Conservation (phyloP, 2,888 invertebrate species). For the Molanna angustata region DNA sequence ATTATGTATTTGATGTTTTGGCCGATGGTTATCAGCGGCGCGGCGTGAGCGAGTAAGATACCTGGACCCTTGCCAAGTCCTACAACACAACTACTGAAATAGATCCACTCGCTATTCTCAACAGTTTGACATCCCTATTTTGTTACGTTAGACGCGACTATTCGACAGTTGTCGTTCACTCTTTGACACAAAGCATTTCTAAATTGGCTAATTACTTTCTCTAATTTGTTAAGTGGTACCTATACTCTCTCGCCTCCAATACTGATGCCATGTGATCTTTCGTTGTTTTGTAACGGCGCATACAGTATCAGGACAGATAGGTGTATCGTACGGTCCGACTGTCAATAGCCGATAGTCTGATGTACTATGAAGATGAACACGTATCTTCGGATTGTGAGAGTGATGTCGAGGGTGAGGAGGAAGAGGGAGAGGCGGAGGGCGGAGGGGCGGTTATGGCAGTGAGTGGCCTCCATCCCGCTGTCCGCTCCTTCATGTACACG, state of each 20-base stretch:
- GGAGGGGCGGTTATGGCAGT: slow-evolving; percentile 49
- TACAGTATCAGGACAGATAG: no score
- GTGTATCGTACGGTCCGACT: no score
- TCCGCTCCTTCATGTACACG: slow-evolving; percentile 57
- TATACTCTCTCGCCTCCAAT: no score
- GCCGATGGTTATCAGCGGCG: slow-evolving; percentile 17
- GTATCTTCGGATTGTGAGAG: not conserved
- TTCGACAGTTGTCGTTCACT: slow-evolving; percentile 6
- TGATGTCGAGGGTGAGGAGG: slow-evolving; percentile 21
- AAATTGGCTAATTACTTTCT: no score
- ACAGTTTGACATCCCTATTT: slow-evolving; percentile 24
- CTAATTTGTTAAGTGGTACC: no score
- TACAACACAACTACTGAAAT: slow-evolving; percentile 42
- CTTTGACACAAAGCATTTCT: no score
- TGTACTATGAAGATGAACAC: not conserved
- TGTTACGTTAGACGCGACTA: slow-evolving; percentile 20
- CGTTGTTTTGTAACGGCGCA: no score
- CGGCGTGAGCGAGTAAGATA: slow-evolving; percentile 29
- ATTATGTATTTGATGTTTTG: slow-evolving; percentile 10
- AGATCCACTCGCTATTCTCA: slow-evolving; percentile 20
- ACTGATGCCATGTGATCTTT: no score
- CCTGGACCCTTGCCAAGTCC: slow-evolving; percentile 40
- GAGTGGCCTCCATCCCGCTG: slow-evolving; percentile 48
- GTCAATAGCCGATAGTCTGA: no score
- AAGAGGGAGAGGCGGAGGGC: slow-evolving; percentile 41